Evolutionary conservation across 2,797 vertebrate species (phyloP).

Genomic region (Luscinia megarhynchos): DNA sequence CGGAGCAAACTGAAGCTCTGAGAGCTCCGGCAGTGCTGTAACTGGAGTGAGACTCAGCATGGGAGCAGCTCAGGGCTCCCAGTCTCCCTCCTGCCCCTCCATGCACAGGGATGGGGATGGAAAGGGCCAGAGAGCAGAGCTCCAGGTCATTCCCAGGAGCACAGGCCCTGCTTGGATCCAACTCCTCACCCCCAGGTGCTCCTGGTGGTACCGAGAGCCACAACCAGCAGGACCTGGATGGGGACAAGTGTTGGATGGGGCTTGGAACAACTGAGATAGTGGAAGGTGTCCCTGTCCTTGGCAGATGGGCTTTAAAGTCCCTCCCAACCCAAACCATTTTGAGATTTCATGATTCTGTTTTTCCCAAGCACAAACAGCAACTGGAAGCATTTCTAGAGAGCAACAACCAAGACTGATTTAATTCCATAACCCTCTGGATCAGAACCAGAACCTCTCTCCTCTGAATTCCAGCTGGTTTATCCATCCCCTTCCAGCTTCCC

Average conservation of each 20-base stretch:
- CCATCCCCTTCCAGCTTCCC: neutral
- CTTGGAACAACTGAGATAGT: neutral
- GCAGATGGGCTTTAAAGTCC: neutral
- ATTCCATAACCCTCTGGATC: neutral
- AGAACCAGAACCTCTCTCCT: neutral
- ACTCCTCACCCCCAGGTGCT: too few species aligned
- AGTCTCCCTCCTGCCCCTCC: neutral
- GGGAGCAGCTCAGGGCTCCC: neutral
- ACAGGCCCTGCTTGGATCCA: neutral
- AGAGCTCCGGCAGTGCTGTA: neutral
- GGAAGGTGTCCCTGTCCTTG: neutral
- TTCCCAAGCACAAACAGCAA: neutral
- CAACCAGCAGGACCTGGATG: neutral
- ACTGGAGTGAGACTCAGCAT: rapidly evolving
- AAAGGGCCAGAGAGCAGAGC: neutral
- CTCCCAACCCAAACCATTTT: neutral
- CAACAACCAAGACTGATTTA: neutral
- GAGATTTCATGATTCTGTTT: neutral
- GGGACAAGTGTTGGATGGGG: neutral
- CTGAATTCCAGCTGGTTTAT: neutral
- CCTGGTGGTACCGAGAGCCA: rapidly evolving
- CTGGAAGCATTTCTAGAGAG: neutral
- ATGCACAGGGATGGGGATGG: neutral
- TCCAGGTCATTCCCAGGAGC: neutral
- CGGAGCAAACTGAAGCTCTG: neutral